Conservation (phyloP, 1,140 invertebrate species). For the Cotesia chilonis region DNA sequence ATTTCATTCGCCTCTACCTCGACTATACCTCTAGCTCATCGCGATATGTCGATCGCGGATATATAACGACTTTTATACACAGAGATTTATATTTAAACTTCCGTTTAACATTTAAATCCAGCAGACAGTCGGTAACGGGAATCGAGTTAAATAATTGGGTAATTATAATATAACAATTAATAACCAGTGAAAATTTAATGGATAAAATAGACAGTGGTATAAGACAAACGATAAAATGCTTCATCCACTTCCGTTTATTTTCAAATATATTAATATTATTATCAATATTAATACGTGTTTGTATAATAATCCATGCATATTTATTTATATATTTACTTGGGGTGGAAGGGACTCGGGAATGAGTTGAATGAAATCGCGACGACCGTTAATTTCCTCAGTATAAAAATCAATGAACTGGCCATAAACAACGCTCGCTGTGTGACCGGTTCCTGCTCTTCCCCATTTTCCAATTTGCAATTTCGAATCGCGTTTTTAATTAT, state of each 20-base stretch:
- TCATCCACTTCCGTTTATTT: too few species aligned
- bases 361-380: slow-evolving; percentile 55
- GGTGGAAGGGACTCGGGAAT: background rate
- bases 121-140: too few species aligned
- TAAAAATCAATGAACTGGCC: slow-evolving; percentile 68
- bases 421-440: slow-evolving; percentile 59
- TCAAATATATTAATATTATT: too few species aligned
- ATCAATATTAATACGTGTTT: too few species aligned
- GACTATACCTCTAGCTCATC: slow-evolving; percentile 38
- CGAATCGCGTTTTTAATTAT: slow-evolving; percentile 68
- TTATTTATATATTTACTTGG: background rate
- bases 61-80: background rate
- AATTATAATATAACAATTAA: too few species aligned
- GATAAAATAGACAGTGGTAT: too few species aligned
- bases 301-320: too few species aligned
- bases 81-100: slow-evolving; percentile 17
- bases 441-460: slow-evolving; percentile 42
- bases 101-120: background rate
- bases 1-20: too few species aligned
- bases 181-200: too few species aligned
- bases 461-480: slow-evolving; percentile 68
- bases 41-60: slow-evolving; percentile 38
- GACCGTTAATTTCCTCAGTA: slow-evolving; percentile 64
- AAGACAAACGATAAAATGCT: too few species aligned
- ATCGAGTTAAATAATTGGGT: too few species aligned